Conservation (phyloP, 2,888 invertebrate genomes). For the Protophormia terraenovae region DNA sequence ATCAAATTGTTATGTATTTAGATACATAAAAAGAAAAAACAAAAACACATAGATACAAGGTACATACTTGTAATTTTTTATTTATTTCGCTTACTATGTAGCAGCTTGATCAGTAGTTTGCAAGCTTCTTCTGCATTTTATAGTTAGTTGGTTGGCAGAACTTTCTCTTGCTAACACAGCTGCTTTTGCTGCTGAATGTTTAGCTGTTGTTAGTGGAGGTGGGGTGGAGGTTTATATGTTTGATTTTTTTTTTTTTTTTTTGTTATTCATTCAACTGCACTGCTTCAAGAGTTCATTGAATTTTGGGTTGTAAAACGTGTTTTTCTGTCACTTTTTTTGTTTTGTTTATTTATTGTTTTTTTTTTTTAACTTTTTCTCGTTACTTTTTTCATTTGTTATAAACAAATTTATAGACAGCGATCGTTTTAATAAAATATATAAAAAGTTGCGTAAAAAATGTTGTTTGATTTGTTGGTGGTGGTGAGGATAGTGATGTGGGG, state of each 20-base stretch:
- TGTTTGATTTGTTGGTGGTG: neutral
- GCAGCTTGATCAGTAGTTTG: slow-evolving; percentile 37
- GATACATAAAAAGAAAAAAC: neutral
- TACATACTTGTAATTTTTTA: neutral
- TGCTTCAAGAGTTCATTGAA: slow-evolving; percentile 64
- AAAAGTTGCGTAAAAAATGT: slow-evolving; percentile 47
- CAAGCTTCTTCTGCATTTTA: slow-evolving; percentile 52
- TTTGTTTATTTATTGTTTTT: slow-evolving; percentile 40
- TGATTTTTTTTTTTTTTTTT: too few species aligned
- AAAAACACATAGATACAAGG: neutral
- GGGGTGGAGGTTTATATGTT: too few species aligned
- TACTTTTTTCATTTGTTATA: slow-evolving; percentile 49
- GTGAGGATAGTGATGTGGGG: neutral
- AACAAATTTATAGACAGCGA: slow-evolving; percentile 48
- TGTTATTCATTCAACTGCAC: slow-evolving; percentile 48
- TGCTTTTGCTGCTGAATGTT: neutral
- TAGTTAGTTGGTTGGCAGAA: slow-evolving; percentile 58
- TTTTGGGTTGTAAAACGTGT: slow-evolving; percentile 63
- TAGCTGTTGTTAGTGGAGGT: neutral
- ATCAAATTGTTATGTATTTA: neutral
- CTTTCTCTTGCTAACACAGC: slow-evolving; percentile 65
- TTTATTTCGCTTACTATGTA: neutral
- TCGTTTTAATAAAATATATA: slow-evolving; percentile 26
- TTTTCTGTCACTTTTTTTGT: slow-evolving; percentile 48
- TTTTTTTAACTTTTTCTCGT: slow-evolving; percentile 23